Conservation (phyloP, 1,140 invertebrate species). For the Drosophila lini region DNA sequence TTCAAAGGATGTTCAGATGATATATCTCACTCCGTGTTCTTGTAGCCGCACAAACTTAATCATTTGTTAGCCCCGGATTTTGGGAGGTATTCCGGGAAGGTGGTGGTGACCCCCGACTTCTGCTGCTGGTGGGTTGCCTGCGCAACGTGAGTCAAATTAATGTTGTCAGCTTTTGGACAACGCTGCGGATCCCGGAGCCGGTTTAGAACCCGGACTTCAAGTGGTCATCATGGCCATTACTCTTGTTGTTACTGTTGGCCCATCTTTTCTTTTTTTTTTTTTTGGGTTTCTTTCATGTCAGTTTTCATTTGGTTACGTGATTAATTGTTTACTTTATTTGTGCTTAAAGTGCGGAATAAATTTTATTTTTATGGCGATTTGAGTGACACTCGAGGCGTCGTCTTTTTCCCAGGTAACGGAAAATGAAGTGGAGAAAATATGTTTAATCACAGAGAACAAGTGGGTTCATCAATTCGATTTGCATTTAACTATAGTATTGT, state of each 20-base stretch:
- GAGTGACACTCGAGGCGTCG: conserved; percentile 16
- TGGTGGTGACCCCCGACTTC: conserved; percentile 17
- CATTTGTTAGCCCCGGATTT: conserved; percentile 47
- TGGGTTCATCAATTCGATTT: conserved; percentile 13
- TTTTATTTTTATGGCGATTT: conserved; percentile 13
- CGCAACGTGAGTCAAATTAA: conserved; percentile 64
- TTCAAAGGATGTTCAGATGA: conserved; percentile 28
- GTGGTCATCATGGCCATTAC: conserved; percentile 51
- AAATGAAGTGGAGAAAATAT: conserved; percentile 9
- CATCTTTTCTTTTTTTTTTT: conserved; percentile 7
- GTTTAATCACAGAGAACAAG: conserved; percentile 6
- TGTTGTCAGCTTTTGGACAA: conserved; percentile 51
- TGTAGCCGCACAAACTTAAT: conserved; percentile 38
- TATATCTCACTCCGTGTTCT: conserved; percentile 10
- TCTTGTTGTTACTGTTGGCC: conserved; percentile 31
- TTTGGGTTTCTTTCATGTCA: conserved; percentile 46
- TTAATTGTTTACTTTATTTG: conserved; percentile 61
- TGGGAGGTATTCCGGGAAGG: conserved; percentile 10
- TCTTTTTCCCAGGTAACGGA: conserved; percentile 23
- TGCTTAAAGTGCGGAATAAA: conserved; percentile 47
- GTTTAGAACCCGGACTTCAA: conserved; percentile 39
- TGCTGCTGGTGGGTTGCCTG: conserved; percentile 11
- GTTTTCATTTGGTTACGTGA: conserved; percentile 60
- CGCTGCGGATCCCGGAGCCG: conserved; percentile 17
- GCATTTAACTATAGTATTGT: conserved; percentile 21